A percentile compares a stretch with the other conserved stretches of the same genome.
Evolutionary conservation across 2,797 vertebrate species (phyloP).

Genomic region (Orientallactaga sibirica): DNA sequence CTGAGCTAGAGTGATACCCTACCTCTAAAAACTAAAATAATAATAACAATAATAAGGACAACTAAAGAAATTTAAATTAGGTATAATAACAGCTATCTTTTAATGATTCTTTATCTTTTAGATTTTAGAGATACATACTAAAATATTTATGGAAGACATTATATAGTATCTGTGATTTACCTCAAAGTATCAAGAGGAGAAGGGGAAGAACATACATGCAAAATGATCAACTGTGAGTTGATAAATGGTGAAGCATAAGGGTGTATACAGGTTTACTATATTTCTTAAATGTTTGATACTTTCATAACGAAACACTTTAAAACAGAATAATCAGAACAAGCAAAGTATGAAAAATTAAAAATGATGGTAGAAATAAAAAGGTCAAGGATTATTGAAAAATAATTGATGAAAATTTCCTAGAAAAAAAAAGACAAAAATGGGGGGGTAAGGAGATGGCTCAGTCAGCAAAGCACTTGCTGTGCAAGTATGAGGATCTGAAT

Average conservation of each 20-base stretch:
- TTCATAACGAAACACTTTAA: neutral
- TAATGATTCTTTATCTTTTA: constrained; percentile 22
- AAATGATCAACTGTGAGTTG: neutral
- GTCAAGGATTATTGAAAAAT: neutral
- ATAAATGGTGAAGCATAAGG: constrained; percentile 10
- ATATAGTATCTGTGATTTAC: constrained; percentile 7
- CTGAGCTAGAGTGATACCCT: no score
- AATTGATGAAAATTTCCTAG: constrained; percentile 19
- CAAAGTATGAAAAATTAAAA: constrained; percentile 51
- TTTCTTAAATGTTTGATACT: constrained; percentile 39
- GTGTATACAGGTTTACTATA: neutral
- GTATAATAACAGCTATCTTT: constrained; percentile 10
- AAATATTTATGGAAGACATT: constrained; percentile 54
- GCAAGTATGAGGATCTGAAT: no score
- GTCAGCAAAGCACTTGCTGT: no score
- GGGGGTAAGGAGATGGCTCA: no score
- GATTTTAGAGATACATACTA: constrained; percentile 27
- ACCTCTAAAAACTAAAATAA: no score
- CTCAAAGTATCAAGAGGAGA: constrained; percentile 27
- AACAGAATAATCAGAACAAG: constrained; percentile 37
- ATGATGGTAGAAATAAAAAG: constrained; percentile 31
- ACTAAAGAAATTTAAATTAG: neutral
- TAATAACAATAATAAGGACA: neutral
- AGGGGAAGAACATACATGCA: neutral
- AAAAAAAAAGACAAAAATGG: neutral